Evolutionary conservation across 2,888 invertebrate species (phyloP), one percentile per base, ranked within the genome.

Genomic region (Leucophenga montana): DNA sequence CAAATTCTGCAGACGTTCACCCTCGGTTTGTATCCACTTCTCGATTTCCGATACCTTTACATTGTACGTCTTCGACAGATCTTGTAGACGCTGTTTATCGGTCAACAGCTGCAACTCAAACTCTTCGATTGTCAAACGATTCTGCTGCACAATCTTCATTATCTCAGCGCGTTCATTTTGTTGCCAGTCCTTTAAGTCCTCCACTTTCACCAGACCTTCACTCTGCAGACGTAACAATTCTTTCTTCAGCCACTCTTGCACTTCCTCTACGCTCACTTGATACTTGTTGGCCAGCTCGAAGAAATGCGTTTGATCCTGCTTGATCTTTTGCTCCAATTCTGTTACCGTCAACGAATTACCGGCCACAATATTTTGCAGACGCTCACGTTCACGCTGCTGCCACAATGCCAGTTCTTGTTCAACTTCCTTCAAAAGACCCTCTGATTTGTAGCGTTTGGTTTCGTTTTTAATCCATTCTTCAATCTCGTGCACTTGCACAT

Each of bases 151-250:
- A 16, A 88, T 66, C 14, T 79, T 69, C 3, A 85, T 68, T 9
- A 88, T 83, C 31, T 85, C 82, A 31, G 79, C 73, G 1, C 87
- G 83, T 68, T 88, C 87, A 0, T 79, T 74, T 61, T 82, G 74
- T 57, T 88, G 88, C 88, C 88, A 88, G 48, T 85, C 86, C 65
- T 86, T 80, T 0, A 88, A 73, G n/a, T 88, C 83, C 33, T 87
- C 87, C 0, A 80, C 79, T 69, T 86, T 86, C 9, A 88, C 72
- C 2, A 88, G 73, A 9, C 88, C 88, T 61, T 87, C 82, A 22
- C 78, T 79, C 53, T 88, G 85, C 54, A 88, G 67, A 0, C 87
- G 83, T 66, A 78, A 4, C 3, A 88, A 71, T 68, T 88, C 88
- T 66, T 85, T 80, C 61, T 86, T 86, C 6, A 88, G 71, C 87